Conservation (phyloP, 1,140 invertebrate species). For the Aradophagus sp. region DNA sequence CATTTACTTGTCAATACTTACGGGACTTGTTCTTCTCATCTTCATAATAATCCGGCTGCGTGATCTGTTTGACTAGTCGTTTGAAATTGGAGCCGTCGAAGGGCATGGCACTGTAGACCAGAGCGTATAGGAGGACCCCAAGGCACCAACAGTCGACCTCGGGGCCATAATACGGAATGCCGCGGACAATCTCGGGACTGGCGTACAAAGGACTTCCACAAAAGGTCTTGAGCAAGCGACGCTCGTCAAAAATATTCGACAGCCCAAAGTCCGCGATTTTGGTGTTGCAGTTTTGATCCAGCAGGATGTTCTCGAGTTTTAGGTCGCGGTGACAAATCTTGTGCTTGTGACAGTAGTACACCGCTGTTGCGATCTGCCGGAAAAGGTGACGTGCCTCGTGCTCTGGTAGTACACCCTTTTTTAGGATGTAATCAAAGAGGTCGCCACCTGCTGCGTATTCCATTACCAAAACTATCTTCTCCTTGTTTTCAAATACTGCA, state of each 20-base stretch:
- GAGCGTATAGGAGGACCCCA: conserved; percentile 96
- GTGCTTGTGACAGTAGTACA: conserved; percentile 99
- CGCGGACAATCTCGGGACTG: conserved; percentile 99
- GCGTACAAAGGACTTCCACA: conserved; percentile 99
- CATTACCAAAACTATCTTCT: conserved; percentile 99
- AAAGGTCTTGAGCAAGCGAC: conserved; percentile 92
- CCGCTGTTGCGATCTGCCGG: conserved; percentile 96
- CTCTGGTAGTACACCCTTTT: conserved; percentile 91
- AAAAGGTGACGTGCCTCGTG: conserved; percentile 96
- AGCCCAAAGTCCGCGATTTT: conserved; percentile 99
- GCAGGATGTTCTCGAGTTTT: conserved; percentile 98
- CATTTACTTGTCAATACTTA: no score
- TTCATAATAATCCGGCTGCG: conserved; percentile 97
- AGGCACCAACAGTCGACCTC: conserved; percentile 97
- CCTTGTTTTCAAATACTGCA: conserved; percentile 97
- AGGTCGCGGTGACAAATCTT: conserved; percentile 98
- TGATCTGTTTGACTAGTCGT: conserved; percentile 96
- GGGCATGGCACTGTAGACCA: conserved; percentile 99
- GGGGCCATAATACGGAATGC: conserved; percentile 97
- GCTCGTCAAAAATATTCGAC: conserved; percentile 97
- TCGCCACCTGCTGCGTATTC: conserved; percentile 99
- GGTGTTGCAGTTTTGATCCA: conserved; percentile 96
- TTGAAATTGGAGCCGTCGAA: conserved; percentile 99
- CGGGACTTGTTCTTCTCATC: conserved; percentile 91
- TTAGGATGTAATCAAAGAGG: conserved; percentile 97